phyloP scores from a whole-genome alignment of 2,888 invertebrate genomes.

The Bombyx huttoni region DNA sequence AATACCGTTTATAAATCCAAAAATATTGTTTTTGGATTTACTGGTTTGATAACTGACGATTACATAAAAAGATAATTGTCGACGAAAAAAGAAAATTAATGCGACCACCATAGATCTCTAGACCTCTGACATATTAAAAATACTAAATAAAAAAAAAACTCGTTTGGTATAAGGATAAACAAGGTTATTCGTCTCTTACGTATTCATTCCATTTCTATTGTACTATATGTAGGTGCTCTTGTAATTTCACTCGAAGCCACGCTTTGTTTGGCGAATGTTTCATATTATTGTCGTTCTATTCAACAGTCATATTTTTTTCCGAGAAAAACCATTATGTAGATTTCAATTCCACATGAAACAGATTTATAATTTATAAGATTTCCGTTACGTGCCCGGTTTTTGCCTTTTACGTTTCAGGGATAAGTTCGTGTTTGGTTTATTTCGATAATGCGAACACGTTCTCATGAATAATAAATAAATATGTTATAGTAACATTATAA shows the following conservation, averaged over 20 bases:
- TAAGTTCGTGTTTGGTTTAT: conserved; percentile 1
- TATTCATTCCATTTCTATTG: no score
- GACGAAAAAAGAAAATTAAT: no score
- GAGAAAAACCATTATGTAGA: conserved; percentile 19
- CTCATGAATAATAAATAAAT: not conserved
- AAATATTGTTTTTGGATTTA: no score
- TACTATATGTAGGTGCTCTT: not conserved
- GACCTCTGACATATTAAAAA: no score
- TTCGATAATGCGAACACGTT: not conserved
- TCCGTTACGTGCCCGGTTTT: conserved; percentile 12
- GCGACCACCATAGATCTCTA: no score
- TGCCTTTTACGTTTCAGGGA: conserved; percentile 1
- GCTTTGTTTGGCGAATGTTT: conserved; percentile 16
- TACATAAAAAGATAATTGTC: no score
- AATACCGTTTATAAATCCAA: no score
- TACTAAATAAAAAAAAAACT: no score
- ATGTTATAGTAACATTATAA: not conserved
- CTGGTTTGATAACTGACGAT: no score
- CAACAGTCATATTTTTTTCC: conserved; percentile 13
- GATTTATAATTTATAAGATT: conserved; percentile 25
- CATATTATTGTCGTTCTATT: conserved; percentile 15
- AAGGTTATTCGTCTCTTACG: no score
- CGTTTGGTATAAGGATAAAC: no score
- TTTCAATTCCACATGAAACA: conserved; percentile 22
- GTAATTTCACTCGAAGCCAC: conserved; percentile 12